Base-by-base conservation (phyloP, 2,888 invertebrate genomes). In the Sinopyrophorus schimmeli region DNA sequence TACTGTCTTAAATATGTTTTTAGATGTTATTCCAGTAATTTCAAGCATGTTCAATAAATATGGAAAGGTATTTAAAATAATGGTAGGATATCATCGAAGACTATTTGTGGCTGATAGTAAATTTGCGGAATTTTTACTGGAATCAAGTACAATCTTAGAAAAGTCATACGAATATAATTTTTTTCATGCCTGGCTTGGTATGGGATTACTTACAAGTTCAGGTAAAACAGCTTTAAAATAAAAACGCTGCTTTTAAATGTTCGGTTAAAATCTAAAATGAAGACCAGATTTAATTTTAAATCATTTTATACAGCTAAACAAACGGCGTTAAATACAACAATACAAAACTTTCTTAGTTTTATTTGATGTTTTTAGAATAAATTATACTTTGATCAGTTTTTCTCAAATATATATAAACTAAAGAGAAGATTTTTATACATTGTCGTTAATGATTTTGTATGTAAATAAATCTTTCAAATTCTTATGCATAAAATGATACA, bases 161-260 rank as follows among this genome's bases (percentile, higher is more conserved):
- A 75, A 74, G 57, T 65, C 70, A 39, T 1, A n/a, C 0, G 6
- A 66, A 0, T 75, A 74, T 28, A 14, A 61, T 18, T 47, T 63
- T 5, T 47, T 73, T 3, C 54, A 62, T 20, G 65, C 67, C 5
- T 75, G 74, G 74, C 59, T 75, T 3, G 54, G 61, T 5, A 65
- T 64, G 4, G 74, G 74, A 35, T 61, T 75, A 27, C 59, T 75
- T 1, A 71, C 71, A 3, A 72, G 71, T 37, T 58, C 62, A 59
- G 73, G 74, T 73, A 56, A 49, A 10, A 3, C 4, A 2, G n/a
- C n/a, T n/a, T n/a, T n/a, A n/a, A n/a, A n/a, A n/a, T n/a, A n/a
- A n/a, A n/a, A n/a, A n/a, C n/a, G n/a, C n/a, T n/a, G n/a, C n/a
- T n/a, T n/a, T n/a, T n/a, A n/a, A n/a, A n/a, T n/a, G n/a, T n/a